Evolutionary conservation across 2,113 vertebrate species (phyloP).

Genomic region (Nesoenas mayeri): DNA sequence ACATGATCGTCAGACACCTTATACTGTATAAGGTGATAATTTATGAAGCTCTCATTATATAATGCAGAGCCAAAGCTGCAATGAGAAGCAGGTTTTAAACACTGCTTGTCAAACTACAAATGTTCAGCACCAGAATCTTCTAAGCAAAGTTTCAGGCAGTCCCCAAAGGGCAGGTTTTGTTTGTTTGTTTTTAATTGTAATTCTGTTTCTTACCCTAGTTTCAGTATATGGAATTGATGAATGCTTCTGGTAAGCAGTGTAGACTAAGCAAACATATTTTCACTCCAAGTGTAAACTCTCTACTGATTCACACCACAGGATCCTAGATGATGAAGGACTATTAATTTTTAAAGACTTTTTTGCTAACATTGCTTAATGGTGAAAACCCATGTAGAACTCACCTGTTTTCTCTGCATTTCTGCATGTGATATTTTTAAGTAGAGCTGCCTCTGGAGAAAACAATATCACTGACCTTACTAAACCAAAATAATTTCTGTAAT

Average conservation of each 20-base stretch:
- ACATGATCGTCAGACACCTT: not conserved
- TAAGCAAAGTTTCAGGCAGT: not conserved
- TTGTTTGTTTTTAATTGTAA: not conserved
- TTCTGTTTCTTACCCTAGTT: not conserved
- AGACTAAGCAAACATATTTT: not conserved
- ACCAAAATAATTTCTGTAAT: not conserved
- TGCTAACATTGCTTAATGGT: not conserved
- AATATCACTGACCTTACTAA: not conserved
- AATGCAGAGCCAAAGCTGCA: not conserved
- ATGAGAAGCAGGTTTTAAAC: constrained; percentile 5
- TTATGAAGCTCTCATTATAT: not conserved
- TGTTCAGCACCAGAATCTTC: not conserved
- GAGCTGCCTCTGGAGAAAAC: not conserved
- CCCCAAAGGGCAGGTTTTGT: not conserved
- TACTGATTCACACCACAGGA: not conserved
- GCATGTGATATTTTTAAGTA: not conserved
- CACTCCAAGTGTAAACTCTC: not conserved
- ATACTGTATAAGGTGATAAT: not conserved
- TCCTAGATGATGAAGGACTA: not conserved
- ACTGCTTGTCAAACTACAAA: not conserved
- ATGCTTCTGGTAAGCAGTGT: not conserved
- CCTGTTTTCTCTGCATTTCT: not conserved
- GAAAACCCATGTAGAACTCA: not conserved
- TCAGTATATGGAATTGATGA: not conserved
- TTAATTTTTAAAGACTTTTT: not conserved